phyloP scores from a whole-genome alignment of 2,888 invertebrate genomes.

The Mythimna albipuncta region DNA sequence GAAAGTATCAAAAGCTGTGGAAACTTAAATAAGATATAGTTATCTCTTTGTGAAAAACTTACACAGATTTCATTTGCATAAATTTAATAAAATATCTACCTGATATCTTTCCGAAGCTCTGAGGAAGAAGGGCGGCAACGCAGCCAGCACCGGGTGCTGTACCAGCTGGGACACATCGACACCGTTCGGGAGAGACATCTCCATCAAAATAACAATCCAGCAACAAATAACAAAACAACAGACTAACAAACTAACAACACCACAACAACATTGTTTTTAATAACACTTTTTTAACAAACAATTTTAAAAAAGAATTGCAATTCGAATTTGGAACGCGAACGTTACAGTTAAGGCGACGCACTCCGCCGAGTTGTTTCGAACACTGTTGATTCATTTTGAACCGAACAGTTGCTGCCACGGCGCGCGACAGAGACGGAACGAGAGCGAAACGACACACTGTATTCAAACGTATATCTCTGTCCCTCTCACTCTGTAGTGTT shows the following conservation, averaged over 20 bases:
- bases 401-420: constrained; percentile 81
- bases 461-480: constrained; percentile 77
- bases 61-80: neutral
- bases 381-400: constrained; percentile 88
- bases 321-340: constrained; percentile 61
- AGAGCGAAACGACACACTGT: constrained; percentile 87
- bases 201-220: constrained; percentile 73
- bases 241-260: constrained; percentile 61
- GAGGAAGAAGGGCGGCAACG: constrained; percentile 96
- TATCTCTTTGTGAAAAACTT: neutral
- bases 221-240: constrained; percentile 57
- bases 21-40: neutral
- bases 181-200: constrained; percentile 96
- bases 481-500: constrained; percentile 84
- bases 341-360: constrained; percentile 77
- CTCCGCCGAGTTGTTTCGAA: constrained; percentile 80
- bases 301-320: constrained; percentile 50
- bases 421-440: constrained; percentile 76
- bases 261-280: constrained; percentile 57
- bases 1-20: neutral
- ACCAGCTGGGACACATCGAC: constrained; percentile 96
- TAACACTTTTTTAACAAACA: constrained; percentile 50
- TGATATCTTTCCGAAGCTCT: constrained; percentile 98
- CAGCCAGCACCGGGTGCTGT: constrained; percentile 96
- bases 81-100: constrained; percentile 73